phyloP scores from a whole-genome alignment of 2,888 invertebrate genomes.

The Scelioninae gen. 2 region DNA sequence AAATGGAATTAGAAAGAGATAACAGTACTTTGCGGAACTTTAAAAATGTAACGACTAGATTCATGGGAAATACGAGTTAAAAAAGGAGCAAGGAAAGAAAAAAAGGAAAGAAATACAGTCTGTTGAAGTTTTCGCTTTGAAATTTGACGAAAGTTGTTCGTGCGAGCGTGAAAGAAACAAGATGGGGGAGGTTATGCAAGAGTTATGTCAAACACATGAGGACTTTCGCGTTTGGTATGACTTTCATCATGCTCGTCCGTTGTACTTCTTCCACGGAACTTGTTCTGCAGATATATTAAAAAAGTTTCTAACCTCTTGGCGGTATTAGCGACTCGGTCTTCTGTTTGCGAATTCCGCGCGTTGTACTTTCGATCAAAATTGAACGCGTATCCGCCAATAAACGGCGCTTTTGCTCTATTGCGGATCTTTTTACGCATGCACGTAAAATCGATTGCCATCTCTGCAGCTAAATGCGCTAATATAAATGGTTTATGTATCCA shows the following conservation, averaged over 20 bases:
- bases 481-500: slow-evolving; percentile 40
- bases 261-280: slow-evolving; percentile 52
- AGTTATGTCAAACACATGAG: slow-evolving; percentile 56
- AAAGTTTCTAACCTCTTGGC: slow-evolving; percentile 53
- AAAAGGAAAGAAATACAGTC: slow-evolving; percentile 1
- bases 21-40: neutral
- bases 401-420: slow-evolving; percentile 32
- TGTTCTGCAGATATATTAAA: slow-evolving; percentile 56
- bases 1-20: too few species aligned
- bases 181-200: slow-evolving; percentile 20
- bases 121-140: slow-evolving; percentile 36
- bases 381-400: slow-evolving; percentile 36
- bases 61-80: slow-evolving; percentile 2
- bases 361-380: slow-evolving; percentile 41
- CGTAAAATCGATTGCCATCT: slow-evolving; percentile 32
- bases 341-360: slow-evolving; percentile 47
- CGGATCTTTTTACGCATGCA: slow-evolving; percentile 33
- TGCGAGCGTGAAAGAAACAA: neutral
- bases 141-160: slow-evolving; percentile 51
- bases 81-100: too few species aligned
- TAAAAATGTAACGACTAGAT: neutral
- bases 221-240: slow-evolving; percentile 48
- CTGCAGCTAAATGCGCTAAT: slow-evolving; percentile 42
- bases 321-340: slow-evolving; percentile 29
- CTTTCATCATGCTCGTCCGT: slow-evolving; percentile 44